Base-by-base conservation (phyloP, 2,113 vertebrate genomes). In the Mobula hypostoma region DNA sequence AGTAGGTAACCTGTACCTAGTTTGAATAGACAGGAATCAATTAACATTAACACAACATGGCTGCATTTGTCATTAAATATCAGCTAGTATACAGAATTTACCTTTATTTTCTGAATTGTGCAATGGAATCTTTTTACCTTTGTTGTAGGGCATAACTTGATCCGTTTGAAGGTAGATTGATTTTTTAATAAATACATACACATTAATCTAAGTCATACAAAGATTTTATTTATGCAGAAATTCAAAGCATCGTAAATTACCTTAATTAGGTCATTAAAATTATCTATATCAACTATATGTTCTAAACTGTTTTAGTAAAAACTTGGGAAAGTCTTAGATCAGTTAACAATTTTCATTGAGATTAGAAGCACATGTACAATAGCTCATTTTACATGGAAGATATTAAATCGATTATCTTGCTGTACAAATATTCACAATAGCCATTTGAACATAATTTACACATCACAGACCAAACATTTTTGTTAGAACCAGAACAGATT, bases 381-480 rank as follows among this genome's bases (percentile, higher is more conserved):
- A 66, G 85, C 58, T 32, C 61, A 90, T 90, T 68, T 90, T 90
- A 66, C 61, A 90, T 90, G n/a, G 66, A 12, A 66, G 17, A 15
- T 68, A 32, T 90, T 68, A 90, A 90, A 66, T 68, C 5, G 14
- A 74, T 93, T 40, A 56, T 93, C 36, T 40, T 21, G 74, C 68
- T 93, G 24, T 93, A 74, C 91, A 93, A 93, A 76, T 76, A 74
- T 92, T 70, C 36, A 76, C 68, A 27, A 19, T 70, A 70, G 27
- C 40, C 19, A 93, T 29, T 70, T 93, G 19, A 56, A 32, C 27
- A 32, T 15, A 93, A 93, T 48, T 74, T 56, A 27, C 91, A 74
- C n/a, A 40, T 56, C 9, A 56, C 21, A 70, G 40, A 12, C 32
- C 72, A 48, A 74, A 0, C 27, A 17, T 14, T 88, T 40, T 72